Percentiles rank a stretch among this genome's conserved stretches.
These are phyloP conservation scores for Proteles cristata DNA, from an alignment of 2,113 vertebrate species.

Conservation along the genomic window DNA sequence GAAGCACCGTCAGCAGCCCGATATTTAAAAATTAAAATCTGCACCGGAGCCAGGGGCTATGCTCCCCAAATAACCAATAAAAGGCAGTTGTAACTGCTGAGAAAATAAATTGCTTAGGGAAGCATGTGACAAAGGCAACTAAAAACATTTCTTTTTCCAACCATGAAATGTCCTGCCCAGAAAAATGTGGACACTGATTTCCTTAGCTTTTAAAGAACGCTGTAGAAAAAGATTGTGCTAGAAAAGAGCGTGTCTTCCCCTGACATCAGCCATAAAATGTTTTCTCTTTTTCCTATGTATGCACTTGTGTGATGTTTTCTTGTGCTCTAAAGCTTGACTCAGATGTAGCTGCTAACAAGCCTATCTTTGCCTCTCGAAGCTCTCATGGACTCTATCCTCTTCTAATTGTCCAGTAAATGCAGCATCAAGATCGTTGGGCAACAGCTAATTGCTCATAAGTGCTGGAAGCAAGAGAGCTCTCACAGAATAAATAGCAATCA, in stretches of 20 bases:
- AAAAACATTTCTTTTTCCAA: conserved; percentile 74
- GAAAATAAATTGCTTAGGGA: conserved; percentile 78
- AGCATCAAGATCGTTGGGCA: conserved; percentile 75
- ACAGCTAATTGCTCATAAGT: conserved; percentile 83
- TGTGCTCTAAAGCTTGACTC: conserved; percentile 73
- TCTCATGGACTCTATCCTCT: conserved; percentile 65
- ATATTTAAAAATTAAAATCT: conserved; percentile 69
- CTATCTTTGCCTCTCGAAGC: conserved; percentile 64
- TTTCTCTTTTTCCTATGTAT: conserved; percentile 47
- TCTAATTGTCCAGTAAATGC: conserved; percentile 79
- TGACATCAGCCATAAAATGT: conserved; percentile 57
- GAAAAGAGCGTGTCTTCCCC: conserved; percentile 13
- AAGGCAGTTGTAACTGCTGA: conserved; percentile 72
- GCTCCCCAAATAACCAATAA: conserved; percentile 65
- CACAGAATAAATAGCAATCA: conserved; percentile 82
- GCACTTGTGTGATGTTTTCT: conserved; percentile 32
- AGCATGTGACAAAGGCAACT: conserved; percentile 78
- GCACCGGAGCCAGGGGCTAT: conserved; percentile 39
- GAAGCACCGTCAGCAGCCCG: neutral
- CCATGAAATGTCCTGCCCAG: conserved; percentile 67
- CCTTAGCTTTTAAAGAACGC: conserved; percentile 43
- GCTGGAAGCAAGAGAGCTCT: conserved; percentile 79
- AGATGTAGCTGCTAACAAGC: conserved; percentile 74
- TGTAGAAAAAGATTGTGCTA: conserved; percentile 46
- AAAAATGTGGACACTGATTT: conserved; percentile 67